These are phyloP conservation scores for Rutpela maculata DNA, from an alignment of 2,888 invertebrate species.

Conservation along the genomic window DNA sequence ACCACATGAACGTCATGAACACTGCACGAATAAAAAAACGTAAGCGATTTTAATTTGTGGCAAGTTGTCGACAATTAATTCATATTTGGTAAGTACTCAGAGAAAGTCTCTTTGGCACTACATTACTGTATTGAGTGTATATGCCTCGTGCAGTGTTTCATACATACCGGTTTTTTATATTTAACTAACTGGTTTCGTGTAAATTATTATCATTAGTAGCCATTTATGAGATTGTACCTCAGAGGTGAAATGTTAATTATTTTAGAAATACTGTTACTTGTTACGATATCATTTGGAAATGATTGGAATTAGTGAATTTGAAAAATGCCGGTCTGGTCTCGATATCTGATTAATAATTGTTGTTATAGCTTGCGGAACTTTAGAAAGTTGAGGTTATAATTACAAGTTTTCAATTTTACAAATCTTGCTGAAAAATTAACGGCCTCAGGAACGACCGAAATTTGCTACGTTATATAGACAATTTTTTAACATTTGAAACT, in stretches of 20 bases:
- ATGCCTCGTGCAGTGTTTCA: background rate
- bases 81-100: slow-evolving; percentile 21
- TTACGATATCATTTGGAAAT: background rate
- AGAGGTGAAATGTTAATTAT: slow-evolving; percentile 28
- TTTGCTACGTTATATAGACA: too few species aligned
- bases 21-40: background rate
- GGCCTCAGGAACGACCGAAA: too few species aligned
- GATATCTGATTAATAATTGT: background rate
- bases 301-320: background rate
- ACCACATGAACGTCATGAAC: background rate
- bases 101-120: slow-evolving; percentile 15
- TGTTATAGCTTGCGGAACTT: background rate
- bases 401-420: background rate
- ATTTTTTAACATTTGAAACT: too few species aligned
- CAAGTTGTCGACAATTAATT: background rate
- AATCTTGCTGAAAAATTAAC: too few species aligned
- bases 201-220: slow-evolving; percentile 35
- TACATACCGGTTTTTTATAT: slow-evolving; percentile 19
- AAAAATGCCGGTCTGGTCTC: background rate
- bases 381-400: background rate
- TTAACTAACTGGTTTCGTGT: slow-evolving; percentile 26
- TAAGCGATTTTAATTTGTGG: background rate
- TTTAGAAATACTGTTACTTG: slow-evolving; percentile 22
- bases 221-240: slow-evolving; percentile 10
- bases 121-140: background rate